Evolutionary conservation across 2,797 vertebrate genomes (phyloP), one percentile per base, ranked within the genome.

Genomic region (Hybognathus amarus): DNA sequence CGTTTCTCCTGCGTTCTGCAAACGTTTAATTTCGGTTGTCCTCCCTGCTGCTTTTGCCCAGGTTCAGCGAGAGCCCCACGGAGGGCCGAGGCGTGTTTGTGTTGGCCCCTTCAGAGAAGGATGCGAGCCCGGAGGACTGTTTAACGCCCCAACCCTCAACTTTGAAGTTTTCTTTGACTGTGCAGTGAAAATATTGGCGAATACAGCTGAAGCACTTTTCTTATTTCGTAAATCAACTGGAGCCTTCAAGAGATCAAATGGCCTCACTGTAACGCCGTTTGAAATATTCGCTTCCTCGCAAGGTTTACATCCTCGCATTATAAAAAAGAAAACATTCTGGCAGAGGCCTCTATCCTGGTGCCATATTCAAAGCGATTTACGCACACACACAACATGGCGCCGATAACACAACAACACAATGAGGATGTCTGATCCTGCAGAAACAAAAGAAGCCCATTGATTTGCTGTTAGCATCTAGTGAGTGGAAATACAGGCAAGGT

Each of bases 1-100:
- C 80, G 82, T 66, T 80, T 80, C 83, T 84, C 74, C 71, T 77
- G 85, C 56, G 79, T 87, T 87, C 85, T 86, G 86, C 82, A 87
- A 87, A 82, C 86, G 70, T 90, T 90, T 90, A 87, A 90, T 91
- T 88, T 89, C 83, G 33, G 79, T 88, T 87, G 89, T 87, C 87
- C 59, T 90, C 88, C 87, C 86, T 56, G 85, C 86, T 90, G 87
- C 52, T 86, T 83, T 86, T 86, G 87, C 87, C 87, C 87, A 88
- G 86, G 86, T 87, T 88, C 77, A 87, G 74, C 77, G 69, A 85
- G 80, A 86, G 78, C 66, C 86, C 88, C 59, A 86, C 83, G 71
- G 89, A 67, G 87, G 75, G 74, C 71, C 80, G 73, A 85, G 27
- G 66, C 54, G 73, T 85, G 80, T 90, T 88, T 88, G 77, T 52